Conservation (phyloP, 2,797 vertebrate genomes). For the Poeciliopsis presidionis region DNA sequence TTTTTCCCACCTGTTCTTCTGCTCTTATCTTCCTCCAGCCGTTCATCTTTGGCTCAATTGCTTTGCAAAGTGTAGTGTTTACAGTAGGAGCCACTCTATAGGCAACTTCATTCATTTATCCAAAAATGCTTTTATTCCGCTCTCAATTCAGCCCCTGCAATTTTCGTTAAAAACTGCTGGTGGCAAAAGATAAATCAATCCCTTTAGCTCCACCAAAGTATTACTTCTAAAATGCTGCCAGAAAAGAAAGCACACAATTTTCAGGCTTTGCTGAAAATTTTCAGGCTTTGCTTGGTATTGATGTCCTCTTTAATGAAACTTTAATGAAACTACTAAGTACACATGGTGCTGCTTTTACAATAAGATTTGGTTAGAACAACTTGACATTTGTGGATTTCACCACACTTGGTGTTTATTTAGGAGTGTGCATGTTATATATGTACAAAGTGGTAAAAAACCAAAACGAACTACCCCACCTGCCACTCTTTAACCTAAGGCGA, state of each 20-base stretch:
- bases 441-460: not conserved
- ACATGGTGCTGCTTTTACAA: constrained; percentile 10
- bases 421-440: not conserved
- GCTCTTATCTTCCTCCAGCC: constrained; percentile 22
- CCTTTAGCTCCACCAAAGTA: not conserved
- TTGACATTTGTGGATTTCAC: not conserved
- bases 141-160: not conserved
- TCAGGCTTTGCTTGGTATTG: not conserved
- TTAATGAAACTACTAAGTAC: not conserved
- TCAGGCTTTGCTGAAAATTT: not conserved
- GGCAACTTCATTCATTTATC: not conserved
- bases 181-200: not conserved
- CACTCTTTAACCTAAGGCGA: not conserved
- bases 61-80: not conserved
- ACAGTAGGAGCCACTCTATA: constrained; percentile 5
- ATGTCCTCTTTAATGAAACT: not conserved
- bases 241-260: not conserved
- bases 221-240: constrained; percentile 1
- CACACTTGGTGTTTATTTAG: not conserved
- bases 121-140: not conserved
- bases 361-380: constrained; percentile 1
- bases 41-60: constrained; percentile 3
- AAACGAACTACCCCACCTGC: too few relatives aligned
- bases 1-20: constrained; percentile 10
- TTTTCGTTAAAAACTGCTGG: constrained; percentile 3